A percentile compares a stretch with the other conserved stretches of the same genome.
Conservation (phyloP, 2,888 invertebrate genomes). For the Eupithecia pulchellata region DNA sequence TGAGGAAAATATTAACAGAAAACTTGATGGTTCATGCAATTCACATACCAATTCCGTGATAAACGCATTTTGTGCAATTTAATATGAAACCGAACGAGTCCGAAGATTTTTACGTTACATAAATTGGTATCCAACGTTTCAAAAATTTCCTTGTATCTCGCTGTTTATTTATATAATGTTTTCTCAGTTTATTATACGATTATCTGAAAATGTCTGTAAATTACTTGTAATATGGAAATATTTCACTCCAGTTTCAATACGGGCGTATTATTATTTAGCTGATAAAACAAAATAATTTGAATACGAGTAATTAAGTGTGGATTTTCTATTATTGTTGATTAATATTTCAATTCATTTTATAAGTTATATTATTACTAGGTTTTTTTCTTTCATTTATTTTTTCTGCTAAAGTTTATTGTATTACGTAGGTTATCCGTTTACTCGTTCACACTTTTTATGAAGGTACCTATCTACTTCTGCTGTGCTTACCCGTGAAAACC, state of each 20-base stretch:
- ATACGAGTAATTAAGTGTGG: no score
- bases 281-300: neutral
- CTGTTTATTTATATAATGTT: neutral
- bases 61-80: conserved; percentile 53
- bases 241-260: neutral
- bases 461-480: no score
- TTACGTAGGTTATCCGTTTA: no score
- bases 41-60: conserved; percentile 46
- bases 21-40: conserved; percentile 12
- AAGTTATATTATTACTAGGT: no score
- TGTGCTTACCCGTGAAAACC: no score
- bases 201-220: neutral
- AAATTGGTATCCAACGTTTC: conserved; percentile 28
- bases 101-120: conserved; percentile 13
- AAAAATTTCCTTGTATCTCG: neutral
- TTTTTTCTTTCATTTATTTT: no score
- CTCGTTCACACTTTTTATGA: no score
- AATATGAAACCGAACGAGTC: conserved; percentile 47
- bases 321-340: no score
- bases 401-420: no score
- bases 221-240: neutral
- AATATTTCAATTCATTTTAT: no score
- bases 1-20: neutral
- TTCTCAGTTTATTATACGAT: neutral
- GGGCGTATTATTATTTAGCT: neutral